Conservation (phyloP, 2,113 vertebrate genomes). For the Malurus cyaneus region DNA sequence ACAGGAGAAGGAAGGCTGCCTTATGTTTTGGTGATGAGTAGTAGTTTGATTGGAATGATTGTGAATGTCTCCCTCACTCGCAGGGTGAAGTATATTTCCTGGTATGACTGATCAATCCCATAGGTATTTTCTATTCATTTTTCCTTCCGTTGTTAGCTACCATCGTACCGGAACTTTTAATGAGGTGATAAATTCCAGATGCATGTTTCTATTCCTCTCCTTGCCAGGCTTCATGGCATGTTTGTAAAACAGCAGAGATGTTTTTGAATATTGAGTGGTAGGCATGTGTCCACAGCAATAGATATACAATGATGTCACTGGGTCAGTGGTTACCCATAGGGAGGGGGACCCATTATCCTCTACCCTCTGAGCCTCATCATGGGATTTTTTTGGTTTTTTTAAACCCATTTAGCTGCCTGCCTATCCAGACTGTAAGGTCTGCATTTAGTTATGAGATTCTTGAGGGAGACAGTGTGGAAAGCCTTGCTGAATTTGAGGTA, state of each 20-base stretch:
- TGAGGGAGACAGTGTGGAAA: not conserved
- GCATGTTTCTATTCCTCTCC: not conserved
- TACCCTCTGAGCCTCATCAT: not conserved
- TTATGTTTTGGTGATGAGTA: not conserved
- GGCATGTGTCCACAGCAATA: not conserved
- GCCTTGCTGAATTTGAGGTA: not conserved
- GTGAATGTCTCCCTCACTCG: not conserved
- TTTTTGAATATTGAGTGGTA: not conserved
- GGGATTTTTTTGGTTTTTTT: not conserved
- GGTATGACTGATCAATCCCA: not conserved
- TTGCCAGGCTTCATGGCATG: not conserved
- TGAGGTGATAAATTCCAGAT: slow-evolving; percentile 3
- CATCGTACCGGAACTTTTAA: not conserved
- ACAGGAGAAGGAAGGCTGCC: not conserved
- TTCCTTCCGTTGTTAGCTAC: not conserved
- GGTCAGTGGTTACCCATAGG: not conserved
- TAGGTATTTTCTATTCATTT: not conserved
- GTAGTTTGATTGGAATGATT: not conserved
- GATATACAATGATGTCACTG: not conserved
- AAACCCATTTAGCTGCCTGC: not conserved
- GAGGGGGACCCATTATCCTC: not conserved
- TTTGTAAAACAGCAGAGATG: not conserved
- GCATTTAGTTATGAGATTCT: not conserved
- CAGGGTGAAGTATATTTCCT: not conserved
- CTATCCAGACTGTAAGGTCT: not conserved